phyloP scores from a whole-genome alignment of 2,888 invertebrate species.

The Empis livida region DNA sequence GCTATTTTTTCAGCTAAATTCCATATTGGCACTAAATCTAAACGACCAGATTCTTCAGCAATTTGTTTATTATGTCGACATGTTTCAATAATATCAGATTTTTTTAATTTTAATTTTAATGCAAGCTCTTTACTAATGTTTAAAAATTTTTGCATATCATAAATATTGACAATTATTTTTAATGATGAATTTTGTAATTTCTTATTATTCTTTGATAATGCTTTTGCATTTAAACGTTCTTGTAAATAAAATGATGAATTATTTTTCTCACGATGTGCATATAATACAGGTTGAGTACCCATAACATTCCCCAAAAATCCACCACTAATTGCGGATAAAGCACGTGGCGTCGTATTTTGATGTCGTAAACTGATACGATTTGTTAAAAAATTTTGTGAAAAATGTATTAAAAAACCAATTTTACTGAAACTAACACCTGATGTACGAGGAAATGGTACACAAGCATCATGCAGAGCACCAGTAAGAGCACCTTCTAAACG shows the following conservation, averaged over 20 bases:
- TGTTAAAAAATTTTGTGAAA: conserved; percentile 60
- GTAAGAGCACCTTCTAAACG: conserved; percentile 33
- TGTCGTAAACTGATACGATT: conserved; percentile 55
- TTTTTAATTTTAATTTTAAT: conserved; percentile 59
- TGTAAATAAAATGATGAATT: conserved; percentile 70
- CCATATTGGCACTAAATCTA: conserved; percentile 82
- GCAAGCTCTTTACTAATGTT: conserved; percentile 70
- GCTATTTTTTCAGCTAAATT: conserved; percentile 63
- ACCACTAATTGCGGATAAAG: conserved; percentile 56
- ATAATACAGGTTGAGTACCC: conserved; percentile 27
- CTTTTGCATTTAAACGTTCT: conserved; percentile 41
- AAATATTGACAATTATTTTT: conserved; percentile 28
- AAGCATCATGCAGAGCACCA: conserved; percentile 47
- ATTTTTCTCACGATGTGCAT: conserved; percentile 37
- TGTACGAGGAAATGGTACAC: conserved; percentile 88
- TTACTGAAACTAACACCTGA: conserved; percentile 89
- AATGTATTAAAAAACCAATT: conserved; percentile 73
- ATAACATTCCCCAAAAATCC: conserved; percentile 35
- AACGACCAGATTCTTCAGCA: conserved; percentile 61
- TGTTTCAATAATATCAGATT: conserved; percentile 42
- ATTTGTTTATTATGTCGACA: conserved; percentile 62
- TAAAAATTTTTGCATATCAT: conserved; percentile 45
- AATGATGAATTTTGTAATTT: conserved; percentile 28
- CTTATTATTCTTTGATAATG: conserved; percentile 26
- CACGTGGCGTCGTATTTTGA: conserved; percentile 66